Percentiles rank a stretch among this genome's conserved stretches.
Evolutionary conservation across 1,140 invertebrate genomes (phyloP).

Genomic region (Globodera ellingtonae): DNA sequence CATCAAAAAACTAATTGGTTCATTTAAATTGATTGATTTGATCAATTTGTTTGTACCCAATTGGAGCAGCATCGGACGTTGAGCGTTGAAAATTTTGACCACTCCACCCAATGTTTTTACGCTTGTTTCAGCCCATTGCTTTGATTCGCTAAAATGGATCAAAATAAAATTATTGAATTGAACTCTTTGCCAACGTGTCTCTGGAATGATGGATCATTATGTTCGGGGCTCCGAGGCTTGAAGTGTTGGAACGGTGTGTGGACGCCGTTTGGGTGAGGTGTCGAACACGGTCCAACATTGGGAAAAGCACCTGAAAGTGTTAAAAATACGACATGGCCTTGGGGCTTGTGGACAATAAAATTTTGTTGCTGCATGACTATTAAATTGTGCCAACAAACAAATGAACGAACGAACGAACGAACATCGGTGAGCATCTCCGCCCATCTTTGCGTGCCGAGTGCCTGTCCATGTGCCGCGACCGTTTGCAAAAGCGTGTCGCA

Average conservation of each 20-base stretch:
- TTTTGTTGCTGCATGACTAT: not conserved
- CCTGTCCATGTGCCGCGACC: slow-evolving; percentile 84
- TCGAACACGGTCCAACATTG: slow-evolving; percentile 86
- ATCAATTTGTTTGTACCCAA: slow-evolving; percentile 43
- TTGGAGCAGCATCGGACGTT: slow-evolving; percentile 51
- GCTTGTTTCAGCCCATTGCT: slow-evolving; percentile 98
- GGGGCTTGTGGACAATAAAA: not conserved
- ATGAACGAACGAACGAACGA: slow-evolving; percentile 14
- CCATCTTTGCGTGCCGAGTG: slow-evolving; percentile 56
- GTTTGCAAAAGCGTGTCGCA: slow-evolving; percentile 86
- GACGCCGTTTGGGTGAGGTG: slow-evolving; percentile 87
- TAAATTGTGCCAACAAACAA: not conserved
- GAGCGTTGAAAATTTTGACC: slow-evolving; percentile 64
- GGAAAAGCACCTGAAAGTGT: slow-evolving; percentile 79
- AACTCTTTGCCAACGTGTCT: slow-evolving; percentile 74
- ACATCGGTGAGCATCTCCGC: slow-evolving; percentile 59
- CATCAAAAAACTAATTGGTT: not conserved
- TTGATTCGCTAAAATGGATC: slow-evolving; percentile 74
- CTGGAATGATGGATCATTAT: slow-evolving; percentile 96
- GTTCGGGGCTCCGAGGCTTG: slow-evolving; percentile 79
- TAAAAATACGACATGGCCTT: slow-evolving; percentile 1
- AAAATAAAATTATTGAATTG: too few species aligned
- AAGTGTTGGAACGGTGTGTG: slow-evolving; percentile 78
- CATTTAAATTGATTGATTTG: not conserved
- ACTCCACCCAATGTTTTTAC: slow-evolving; percentile 69